Evolutionary conservation across 2,113 vertebrate genomes (phyloP).

Genomic region (Myocastor coypus): DNA sequence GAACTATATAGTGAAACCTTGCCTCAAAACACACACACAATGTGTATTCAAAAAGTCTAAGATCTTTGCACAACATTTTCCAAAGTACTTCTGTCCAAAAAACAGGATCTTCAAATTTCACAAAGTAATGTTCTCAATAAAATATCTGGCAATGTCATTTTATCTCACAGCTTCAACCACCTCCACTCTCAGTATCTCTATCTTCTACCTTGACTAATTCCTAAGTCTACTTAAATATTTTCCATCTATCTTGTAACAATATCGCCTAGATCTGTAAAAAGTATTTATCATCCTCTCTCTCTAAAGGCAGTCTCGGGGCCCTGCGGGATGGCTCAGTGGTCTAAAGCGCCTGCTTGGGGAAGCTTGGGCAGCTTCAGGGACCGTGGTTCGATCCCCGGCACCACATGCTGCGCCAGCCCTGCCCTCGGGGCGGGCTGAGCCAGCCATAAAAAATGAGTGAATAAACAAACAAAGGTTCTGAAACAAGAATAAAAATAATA

Average conservation of each 20-base stretch:
- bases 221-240: not conserved
- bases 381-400: too few relatives aligned
- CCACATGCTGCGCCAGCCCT: too few relatives aligned
- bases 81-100: not conserved
- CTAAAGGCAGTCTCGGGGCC: not conserved
- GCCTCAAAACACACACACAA: not conserved
- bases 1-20: not conserved
- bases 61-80: conserved; percentile 3
- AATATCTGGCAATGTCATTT: not conserved
- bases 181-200: not conserved
- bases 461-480: too few relatives aligned
- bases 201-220: not conserved
- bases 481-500: too few relatives aligned
- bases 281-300: not conserved
- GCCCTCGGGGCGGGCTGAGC: too few relatives aligned
- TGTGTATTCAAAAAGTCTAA: not conserved
- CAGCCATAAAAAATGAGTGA: too few relatives aligned
- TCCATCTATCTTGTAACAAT: conserved; percentile 6
- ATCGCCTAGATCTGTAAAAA: not conserved
- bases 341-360: too few relatives aligned
- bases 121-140: not conserved
- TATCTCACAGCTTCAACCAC: not conserved
- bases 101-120: not conserved
- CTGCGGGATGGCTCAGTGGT: too few relatives aligned
- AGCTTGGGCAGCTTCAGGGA: too few relatives aligned